Conservation (phyloP, 2,797 vertebrate genomes). For the Tolypeutes matacus region DNA sequence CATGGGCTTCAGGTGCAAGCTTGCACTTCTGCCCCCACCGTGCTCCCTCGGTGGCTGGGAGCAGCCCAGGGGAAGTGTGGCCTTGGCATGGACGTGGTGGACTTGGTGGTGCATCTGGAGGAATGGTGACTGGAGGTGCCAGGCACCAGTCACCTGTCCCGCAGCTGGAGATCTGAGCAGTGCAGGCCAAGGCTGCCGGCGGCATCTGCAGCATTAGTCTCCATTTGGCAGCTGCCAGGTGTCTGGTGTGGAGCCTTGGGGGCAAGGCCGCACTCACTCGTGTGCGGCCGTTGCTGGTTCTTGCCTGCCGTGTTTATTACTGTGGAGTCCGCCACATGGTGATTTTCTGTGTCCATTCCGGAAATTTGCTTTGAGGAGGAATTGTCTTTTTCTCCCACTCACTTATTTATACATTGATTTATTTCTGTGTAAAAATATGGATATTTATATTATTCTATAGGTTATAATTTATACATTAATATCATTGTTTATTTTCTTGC, state of each 20-base stretch:
- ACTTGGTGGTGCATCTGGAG: no score
- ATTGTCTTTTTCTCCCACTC: neutral
- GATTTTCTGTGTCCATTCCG: neutral
- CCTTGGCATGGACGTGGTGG: neutral
- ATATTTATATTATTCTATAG: neutral
- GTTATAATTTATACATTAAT: neutral
- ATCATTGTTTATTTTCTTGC: neutral
- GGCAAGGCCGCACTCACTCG: rapidly evolving
- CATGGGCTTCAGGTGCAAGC: neutral
- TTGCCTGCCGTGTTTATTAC: neutral
- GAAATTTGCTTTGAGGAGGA: neutral
- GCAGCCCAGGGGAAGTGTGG: neutral
- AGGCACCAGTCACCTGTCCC: rapidly evolving
- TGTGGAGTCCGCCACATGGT: neutral
- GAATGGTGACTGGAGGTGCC: neutral
- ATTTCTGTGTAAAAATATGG: neutral
- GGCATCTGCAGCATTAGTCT: no score
- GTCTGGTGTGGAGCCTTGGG: rapidly evolving
- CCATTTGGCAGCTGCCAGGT: no score
- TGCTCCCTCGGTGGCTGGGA: rapidly evolving
- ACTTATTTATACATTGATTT: neutral
- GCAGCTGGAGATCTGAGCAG: neutral
- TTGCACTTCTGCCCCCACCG: neutral
- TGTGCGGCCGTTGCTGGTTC: neutral
- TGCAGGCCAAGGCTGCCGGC: no score